phyloP scores from a whole-genome alignment of 2,797 vertebrate species.

The Siniperca undulata region DNA sequence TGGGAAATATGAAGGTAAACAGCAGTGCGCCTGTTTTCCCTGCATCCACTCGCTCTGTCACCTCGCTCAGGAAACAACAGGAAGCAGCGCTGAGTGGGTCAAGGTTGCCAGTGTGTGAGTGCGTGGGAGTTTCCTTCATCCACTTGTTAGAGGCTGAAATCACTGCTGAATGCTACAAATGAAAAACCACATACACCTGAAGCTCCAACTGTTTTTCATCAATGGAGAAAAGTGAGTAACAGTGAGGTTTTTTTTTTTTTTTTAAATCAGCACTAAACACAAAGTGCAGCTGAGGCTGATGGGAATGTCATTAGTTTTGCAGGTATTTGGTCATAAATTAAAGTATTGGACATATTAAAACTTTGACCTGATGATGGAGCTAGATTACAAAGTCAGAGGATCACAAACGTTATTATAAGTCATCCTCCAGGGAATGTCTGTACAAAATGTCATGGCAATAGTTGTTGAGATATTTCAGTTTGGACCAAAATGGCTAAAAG shows the following conservation, averaged over 20 bases:
- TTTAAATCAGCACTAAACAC: not conserved
- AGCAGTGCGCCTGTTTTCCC: conserved; percentile 33
- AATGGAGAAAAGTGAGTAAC: not conserved
- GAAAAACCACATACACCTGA: not conserved
- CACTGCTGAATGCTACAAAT: not conserved
- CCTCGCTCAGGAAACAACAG: conserved; percentile 73
- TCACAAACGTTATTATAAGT: too few relatives aligned
- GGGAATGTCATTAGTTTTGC: not conserved
- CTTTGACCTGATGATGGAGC: too few relatives aligned
- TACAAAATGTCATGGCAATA: too few relatives aligned
- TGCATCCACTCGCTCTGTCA: conserved; percentile 57
- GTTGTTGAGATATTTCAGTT: too few relatives aligned
- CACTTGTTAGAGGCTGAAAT: conserved; percentile 2
- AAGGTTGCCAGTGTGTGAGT: conserved; percentile 36
- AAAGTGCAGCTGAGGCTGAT: not conserved
- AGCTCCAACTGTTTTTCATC: not conserved
- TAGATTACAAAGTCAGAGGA: too few relatives aligned
- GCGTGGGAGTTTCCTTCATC: conserved; percentile 44
- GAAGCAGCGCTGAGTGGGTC: conserved; percentile 64
- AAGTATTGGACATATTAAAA: too few relatives aligned
- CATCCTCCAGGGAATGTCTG: too few relatives aligned
- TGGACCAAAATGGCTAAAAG: not conserved
- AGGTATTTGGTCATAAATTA: not conserved
- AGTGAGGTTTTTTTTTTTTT: not conserved
- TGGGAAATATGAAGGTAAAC: conserved; percentile 59